phyloP scores from a whole-genome alignment of 1,140 invertebrate species.

The Adoxophyes honmai region DNA sequence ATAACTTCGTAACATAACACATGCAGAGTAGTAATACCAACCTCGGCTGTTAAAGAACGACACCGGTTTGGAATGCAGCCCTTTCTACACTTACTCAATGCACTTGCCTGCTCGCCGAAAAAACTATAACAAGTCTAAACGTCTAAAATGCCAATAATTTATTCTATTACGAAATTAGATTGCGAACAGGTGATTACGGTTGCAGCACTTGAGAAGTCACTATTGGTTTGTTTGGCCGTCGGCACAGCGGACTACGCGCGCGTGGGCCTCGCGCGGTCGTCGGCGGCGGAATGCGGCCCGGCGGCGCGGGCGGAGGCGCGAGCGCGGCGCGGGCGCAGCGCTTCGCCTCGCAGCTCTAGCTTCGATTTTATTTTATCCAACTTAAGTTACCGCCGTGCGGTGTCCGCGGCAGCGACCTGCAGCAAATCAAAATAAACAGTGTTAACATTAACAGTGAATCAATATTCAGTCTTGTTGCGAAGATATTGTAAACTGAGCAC shows the following conservation, averaged over 20 bases:
- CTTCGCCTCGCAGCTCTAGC: conserved; percentile 34
- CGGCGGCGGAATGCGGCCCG: conserved; percentile 39
- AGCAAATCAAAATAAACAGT: conserved; percentile 26
- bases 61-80: conserved; percentile 73
- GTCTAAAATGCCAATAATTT: too few relatives aligned
- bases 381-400: conserved; percentile 16
- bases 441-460: not conserved
- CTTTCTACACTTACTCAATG: conserved; percentile 56
- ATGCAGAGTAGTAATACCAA: conserved; percentile 64
- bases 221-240: conserved; percentile 10
- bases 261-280: conserved; percentile 30
- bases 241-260: conserved; percentile 26
- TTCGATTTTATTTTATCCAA: conserved; percentile 42
- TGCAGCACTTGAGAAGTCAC: conserved; percentile 36
- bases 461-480: too few relatives aligned
- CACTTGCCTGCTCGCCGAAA: conserved; percentile 47
- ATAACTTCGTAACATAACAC: conserved; percentile 40
- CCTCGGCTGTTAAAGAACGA: conserved; percentile 67
- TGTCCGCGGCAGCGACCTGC: conserved; percentile 33
- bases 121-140: conserved; percentile 27
- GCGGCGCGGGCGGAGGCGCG: conserved; percentile 31
- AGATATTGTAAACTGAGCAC: too few relatives aligned
- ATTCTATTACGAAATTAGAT: too few relatives aligned
- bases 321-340: conserved; percentile 19
- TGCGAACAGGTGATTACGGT: conserved; percentile 24